Base-by-base conservation (phyloP, 2,113 vertebrate genomes). In the Condylura cristata region DNA sequence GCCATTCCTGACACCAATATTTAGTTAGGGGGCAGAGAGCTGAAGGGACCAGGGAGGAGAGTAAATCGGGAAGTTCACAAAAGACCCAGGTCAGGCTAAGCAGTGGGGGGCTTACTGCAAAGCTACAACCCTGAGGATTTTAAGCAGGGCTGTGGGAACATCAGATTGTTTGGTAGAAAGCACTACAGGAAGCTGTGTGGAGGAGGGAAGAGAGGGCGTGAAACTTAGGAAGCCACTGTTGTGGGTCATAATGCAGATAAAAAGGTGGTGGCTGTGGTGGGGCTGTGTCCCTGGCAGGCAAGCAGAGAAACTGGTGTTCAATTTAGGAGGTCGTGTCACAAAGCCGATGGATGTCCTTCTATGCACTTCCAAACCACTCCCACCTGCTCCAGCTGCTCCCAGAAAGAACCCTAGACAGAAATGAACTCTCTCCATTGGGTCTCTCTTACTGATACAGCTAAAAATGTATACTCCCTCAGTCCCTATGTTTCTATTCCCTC, bases 1-100 rank as follows among this genome's bases (percentile, higher is more conserved):
- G 41, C 10, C 37, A 30, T 1, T 5, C 8, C 28, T 34, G 24
- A 28, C n/a, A 32, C 0, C 6, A n/a, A 30, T 24, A 2, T 13
- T 70, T 28, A 58, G 18, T 18, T 30, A 17, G 60, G 20, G 39
- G 7, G 37, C 5, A 26, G 2, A 22, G 28, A 37, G 22, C 14
- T 41, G 8, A 26, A 37, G 5, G 51, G 32, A n/a, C 30, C 17
- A 30, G 56, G 44, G 17, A 11, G 51, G 24, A 39, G 11, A 37
- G n/a, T 24, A 13, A 66, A 39, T n/a, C 37, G 37, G 26, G 37
- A 30, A 37, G 75, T 18, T 86, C 51, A 6, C 1, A 18, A 32
- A 34, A 32, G 72, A 48, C 6, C 26, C 37, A 28, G 26, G 65
- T 4, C 46, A 53, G 58, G 37, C 37, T 39, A 24, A 90, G 71